Percentiles rank a stretch among this genome's conserved stretches.
Evolutionary conservation across 2,113 vertebrate genomes (phyloP).

Genomic region (Leptocoma aspasia): DNA sequence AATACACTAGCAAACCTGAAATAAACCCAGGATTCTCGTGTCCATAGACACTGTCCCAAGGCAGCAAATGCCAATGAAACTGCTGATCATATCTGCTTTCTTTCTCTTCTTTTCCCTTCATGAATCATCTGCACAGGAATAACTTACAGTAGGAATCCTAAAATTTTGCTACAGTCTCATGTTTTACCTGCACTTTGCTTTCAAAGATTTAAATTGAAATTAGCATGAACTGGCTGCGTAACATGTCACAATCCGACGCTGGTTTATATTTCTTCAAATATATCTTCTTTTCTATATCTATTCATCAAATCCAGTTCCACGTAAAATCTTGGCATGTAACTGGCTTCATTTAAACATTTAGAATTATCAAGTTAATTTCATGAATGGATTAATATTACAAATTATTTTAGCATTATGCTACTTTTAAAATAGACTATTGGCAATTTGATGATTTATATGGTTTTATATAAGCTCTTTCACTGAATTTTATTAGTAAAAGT

Average conservation of each 20-base stretch:
- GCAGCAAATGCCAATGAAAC: not conserved
- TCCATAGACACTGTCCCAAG: not conserved
- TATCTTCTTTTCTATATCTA: no score
- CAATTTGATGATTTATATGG: not conserved
- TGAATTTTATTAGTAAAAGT: not conserved
- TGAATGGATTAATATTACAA: not conserved
- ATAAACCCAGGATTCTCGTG: not conserved
- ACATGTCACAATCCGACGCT: rapidly evolving
- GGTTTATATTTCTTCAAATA: not conserved
- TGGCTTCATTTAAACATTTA: not conserved
- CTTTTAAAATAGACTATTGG: not conserved
- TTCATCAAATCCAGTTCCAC: not conserved
- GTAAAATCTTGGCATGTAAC: not conserved
- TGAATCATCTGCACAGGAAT: not conserved
- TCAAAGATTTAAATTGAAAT: not conserved
- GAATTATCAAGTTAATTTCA: not conserved
- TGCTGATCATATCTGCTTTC: rapidly evolving
- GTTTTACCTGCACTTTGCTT: not conserved
- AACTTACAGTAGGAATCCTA: not conserved
- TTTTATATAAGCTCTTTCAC: not conserved
- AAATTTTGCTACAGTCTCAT: not conserved
- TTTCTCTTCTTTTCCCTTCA: not conserved
- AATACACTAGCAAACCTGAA: not conserved
- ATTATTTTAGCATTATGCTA: not conserved
- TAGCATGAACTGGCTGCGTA: rapidly evolving